Conservation (phyloP, 53 echinoderm and acorn worm genomes). For the Holothuria scabra region DNA sequence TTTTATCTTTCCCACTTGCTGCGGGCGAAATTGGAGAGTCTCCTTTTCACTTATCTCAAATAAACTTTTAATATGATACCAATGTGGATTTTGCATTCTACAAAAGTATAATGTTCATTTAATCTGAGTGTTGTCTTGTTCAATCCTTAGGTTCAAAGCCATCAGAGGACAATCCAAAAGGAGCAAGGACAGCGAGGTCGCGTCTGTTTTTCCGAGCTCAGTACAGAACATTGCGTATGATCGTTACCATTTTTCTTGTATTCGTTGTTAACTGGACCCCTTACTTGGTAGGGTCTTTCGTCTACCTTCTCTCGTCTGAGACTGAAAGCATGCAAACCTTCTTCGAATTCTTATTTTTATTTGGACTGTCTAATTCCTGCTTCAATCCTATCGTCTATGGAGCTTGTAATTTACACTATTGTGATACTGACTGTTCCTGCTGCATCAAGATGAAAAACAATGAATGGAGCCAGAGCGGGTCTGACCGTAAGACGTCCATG, state of each 20-base stretch:
- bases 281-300: slow-evolving; percentile 67
- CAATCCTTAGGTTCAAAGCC: slow-evolving; percentile 21
- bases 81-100: too few relatives aligned
- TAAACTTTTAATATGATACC: too few relatives aligned
- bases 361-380: slow-evolving; percentile 92
- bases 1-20: too few relatives aligned
- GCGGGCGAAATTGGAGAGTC: too few relatives aligned
- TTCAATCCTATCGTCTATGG: slow-evolving; percentile 95
- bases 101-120: too few relatives aligned
- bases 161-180: slow-evolving; percentile 72
- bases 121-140: neutral
- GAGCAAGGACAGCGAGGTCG: slow-evolving; percentile 77
- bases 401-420: slow-evolving; percentile 83
- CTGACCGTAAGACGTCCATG: slow-evolving; percentile 79
- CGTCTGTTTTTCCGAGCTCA: slow-evolving; percentile 92
- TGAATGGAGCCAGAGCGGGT: slow-evolving; percentile 49
- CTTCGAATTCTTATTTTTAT: slow-evolving; percentile 72
- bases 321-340: slow-evolving; percentile 21
- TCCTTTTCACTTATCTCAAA: too few relatives aligned
- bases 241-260: slow-evolving; percentile 82
- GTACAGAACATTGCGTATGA: slow-evolving; percentile 92
- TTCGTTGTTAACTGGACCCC: slow-evolving; percentile 96
- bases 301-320: slow-evolving; percentile 48
- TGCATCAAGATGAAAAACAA: slow-evolving; percentile 45
- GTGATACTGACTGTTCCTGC: slow-evolving; percentile 71